These are phyloP conservation scores for Anthonomus grandis DNA, from an alignment of 1,140 invertebrate genomes.

Conservation along the genomic window DNA sequence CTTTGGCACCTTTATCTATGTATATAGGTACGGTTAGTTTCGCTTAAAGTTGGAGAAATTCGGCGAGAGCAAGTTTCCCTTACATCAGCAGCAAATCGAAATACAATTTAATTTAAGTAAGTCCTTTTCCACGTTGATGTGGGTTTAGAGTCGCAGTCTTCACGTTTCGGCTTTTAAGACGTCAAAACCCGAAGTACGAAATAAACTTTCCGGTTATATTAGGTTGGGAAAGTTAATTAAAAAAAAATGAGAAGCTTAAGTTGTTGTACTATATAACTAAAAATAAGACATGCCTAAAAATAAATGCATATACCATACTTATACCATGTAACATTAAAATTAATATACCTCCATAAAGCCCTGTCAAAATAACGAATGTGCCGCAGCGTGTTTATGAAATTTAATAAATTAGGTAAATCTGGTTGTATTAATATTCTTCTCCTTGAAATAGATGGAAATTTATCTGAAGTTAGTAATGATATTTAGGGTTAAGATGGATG, in stretches of 20 bases:
- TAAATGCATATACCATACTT: neutral
- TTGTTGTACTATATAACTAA: no score
- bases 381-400: slow-evolving; percentile 25
- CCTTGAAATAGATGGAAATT: slow-evolving; percentile 15
- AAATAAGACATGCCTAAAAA: no score
- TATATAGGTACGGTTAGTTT: no score
- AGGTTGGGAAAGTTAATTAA: no score
- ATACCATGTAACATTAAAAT: slow-evolving; percentile 17
- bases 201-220: no score
- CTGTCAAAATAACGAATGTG: slow-evolving; percentile 23
- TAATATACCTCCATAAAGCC: slow-evolving; percentile 17
- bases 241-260: no score
- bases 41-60: no score
- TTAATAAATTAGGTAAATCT: slow-evolving; percentile 27
- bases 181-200: no score
- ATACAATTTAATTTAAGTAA: slow-evolving; percentile 12
- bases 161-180: neutral
- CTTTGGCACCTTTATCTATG: slow-evolving; percentile 2
- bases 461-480: slow-evolving; percentile 1
- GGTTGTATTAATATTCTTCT: slow-evolving; percentile 15
- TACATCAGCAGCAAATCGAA: slow-evolving; percentile 10
- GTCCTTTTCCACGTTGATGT: slow-evolving; percentile 1
- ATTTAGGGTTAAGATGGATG: slow-evolving; percentile 11
- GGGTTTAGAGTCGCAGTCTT: slow-evolving; percentile 1
- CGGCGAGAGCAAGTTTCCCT: slow-evolving; percentile 6